Base-by-base conservation (phyloP, 1,140 invertebrate genomes). In the Myzus persicae region DNA sequence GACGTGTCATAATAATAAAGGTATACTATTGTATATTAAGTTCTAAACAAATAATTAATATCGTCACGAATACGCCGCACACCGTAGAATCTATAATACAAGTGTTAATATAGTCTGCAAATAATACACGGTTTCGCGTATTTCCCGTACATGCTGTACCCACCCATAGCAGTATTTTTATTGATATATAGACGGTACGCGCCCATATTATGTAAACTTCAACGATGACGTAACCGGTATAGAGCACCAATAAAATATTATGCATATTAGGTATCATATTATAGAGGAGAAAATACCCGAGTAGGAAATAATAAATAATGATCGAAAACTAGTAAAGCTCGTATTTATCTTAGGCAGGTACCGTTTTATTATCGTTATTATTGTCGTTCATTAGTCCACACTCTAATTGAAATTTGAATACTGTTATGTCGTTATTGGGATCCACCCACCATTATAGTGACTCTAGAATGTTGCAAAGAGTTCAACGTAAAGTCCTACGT, bases 1-100 rank as follows among this genome's bases (percentile, higher is more conserved):
- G 31, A 9, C 9, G 59, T 67, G 59, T 36, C n/a, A 76, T n/a
- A 18, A 51, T 51, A 48, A 51, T 51, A 51, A 51, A 22, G 48
- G 48, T n/a, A 67, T n/a, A 31, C 31, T 67, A 67, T 67, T 67
- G 9, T 67, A 76, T n/a, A n/a, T n/a, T 67, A n/a, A 67, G 59
- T 76, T 76, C 59, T 76, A n/a, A 76, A 76, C n/a, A 76, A 76
- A 76, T 76, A 76, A 76, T n/a, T 76, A n/a, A 18, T n/a, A 76
- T n/a, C n/a, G 14, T n/a, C 59, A 76, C 14, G n/a, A 67, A 76
- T 76, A 51, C 22, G 36, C 59, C 59, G 59, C 18, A n/a, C n/a
- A n/a, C 14, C 4, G 31, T n/a, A 1, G 31, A 67, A 6, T 11
- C 31, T 67, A 67, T n/a, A 67, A 67, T 67, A 67, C n/a, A 67